Evolutionary conservation across 2,888 invertebrate species (phyloP).

Genomic region (Odontothrips loti): DNA sequence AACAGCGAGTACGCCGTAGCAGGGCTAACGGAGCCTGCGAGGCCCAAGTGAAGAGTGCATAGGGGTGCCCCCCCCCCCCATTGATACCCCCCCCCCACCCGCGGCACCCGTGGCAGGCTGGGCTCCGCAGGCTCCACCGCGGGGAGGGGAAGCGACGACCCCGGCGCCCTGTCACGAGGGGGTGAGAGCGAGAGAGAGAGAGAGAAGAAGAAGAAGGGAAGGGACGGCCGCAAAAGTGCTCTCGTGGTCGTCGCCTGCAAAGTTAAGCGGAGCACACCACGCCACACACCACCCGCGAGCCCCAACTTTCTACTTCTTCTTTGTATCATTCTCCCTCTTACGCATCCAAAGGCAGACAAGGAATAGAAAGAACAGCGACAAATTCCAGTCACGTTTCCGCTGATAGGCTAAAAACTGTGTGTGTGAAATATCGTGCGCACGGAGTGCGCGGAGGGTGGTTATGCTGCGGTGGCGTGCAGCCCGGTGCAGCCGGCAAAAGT

Average conservation of each 20-base stretch:
- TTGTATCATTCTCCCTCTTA: not conserved
- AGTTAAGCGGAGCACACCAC: slow-evolving; percentile 10
- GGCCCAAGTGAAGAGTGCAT: no score
- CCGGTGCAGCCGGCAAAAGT: not conserved
- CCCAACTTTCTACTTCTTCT: not conserved
- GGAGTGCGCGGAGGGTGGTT: not conserved
- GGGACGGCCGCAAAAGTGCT: not conserved
- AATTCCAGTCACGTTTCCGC: no score
- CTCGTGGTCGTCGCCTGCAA: slow-evolving; percentile 8
- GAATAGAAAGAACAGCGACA: not conserved
- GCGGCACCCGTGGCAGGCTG: no score
- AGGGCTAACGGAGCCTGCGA: no score
- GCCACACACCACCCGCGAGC: not conserved
- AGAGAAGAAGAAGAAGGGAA: no score
- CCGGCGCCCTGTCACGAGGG: no score
- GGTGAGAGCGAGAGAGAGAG: no score
- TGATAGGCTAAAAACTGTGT: not conserved
- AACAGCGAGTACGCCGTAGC: no score
- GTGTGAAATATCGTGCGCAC: not conserved
- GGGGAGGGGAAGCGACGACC: no score
- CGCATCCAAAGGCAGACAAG: not conserved
- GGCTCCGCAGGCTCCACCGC: no score
- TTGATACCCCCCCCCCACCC: no score
- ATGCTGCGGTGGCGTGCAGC: not conserved
- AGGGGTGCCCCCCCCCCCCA: no score